A percentile compares a stretch with the other conserved stretches of the same genome.
Conservation (phyloP, 1,140 invertebrate species). For the Cherax quadricarinatus region DNA sequence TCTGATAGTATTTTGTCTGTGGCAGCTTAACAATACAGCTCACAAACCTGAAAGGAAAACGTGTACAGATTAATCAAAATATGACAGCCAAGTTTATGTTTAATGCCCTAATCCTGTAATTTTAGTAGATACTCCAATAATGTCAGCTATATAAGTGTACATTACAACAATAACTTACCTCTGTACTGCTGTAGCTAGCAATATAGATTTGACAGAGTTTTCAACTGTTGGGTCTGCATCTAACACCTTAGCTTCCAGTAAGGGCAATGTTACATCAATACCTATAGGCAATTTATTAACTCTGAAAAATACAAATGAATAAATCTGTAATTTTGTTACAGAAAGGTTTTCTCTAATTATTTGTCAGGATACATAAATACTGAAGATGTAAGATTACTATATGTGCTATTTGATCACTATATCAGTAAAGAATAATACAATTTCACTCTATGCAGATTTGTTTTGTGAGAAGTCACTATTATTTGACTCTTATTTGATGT, state of each 20-base stretch:
- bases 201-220: slow-evolving; percentile 32
- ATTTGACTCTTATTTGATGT: too few species aligned
- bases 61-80: not conserved
- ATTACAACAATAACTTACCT: slow-evolving; percentile 28
- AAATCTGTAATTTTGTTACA: not conserved
- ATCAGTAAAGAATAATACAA: too few species aligned
- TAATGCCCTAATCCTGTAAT: too few species aligned
- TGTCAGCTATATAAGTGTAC: not conserved
- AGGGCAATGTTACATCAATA: slow-evolving; percentile 41
- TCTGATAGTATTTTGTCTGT: slow-evolving; percentile 7
- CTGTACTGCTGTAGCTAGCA: slow-evolving; percentile 34
- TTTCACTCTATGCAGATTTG: too few species aligned
- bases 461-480: too few species aligned
- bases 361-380: too few species aligned
- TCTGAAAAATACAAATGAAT: slow-evolving; percentile 9
- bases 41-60: slow-evolving; percentile 47
- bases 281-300: slow-evolving; percentile 41
- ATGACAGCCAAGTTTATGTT: too few species aligned
- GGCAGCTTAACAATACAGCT: slow-evolving; percentile 50
- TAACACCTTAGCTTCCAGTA: slow-evolving; percentile 49
- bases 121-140: too few species aligned
- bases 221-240: slow-evolving; percentile 21
- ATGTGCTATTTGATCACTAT: too few species aligned
- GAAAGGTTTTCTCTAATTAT: too few species aligned
- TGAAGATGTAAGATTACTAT: too few species aligned